phyloP scores from a whole-genome alignment of 2,113 vertebrate species.

The Neotoma lepida region DNA sequence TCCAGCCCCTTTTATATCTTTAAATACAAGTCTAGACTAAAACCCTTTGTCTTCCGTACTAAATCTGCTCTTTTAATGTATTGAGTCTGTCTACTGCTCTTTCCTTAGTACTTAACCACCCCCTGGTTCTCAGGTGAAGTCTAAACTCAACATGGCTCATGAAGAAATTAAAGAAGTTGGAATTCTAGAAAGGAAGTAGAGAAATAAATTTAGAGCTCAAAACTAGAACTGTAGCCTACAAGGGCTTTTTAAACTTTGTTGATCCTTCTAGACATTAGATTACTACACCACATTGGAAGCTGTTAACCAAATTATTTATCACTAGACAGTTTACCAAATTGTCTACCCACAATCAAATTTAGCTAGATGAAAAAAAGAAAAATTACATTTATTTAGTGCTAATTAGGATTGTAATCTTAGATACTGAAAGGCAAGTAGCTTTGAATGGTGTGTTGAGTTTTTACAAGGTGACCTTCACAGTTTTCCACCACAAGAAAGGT shows the following conservation, averaged over 20 bases:
- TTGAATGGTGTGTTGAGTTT: background rate
- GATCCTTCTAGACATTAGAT: background rate
- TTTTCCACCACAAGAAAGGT: background rate
- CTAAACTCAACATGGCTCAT: background rate
- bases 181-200: background rate
- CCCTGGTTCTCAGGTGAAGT: background rate
- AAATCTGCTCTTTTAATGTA: background rate
- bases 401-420: background rate
- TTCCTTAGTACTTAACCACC: background rate
- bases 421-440: background rate
- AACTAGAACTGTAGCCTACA: background rate
- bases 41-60: background rate
- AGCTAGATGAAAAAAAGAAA: background rate
- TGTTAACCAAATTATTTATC: background rate
- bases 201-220: background rate
- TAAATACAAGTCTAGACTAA: background rate
- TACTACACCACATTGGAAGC: background rate
- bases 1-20: background rate
- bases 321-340: no score
- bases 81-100: background rate
- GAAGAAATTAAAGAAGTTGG: background rate
- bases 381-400: background rate
- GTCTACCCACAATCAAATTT: background rate
- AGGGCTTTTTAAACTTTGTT: conserved; percentile 23
- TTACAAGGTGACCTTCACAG: background rate